Evolutionary conservation across 2,797 vertebrate species (phyloP).

Genomic region (Aulostomus chinensis): DNA sequence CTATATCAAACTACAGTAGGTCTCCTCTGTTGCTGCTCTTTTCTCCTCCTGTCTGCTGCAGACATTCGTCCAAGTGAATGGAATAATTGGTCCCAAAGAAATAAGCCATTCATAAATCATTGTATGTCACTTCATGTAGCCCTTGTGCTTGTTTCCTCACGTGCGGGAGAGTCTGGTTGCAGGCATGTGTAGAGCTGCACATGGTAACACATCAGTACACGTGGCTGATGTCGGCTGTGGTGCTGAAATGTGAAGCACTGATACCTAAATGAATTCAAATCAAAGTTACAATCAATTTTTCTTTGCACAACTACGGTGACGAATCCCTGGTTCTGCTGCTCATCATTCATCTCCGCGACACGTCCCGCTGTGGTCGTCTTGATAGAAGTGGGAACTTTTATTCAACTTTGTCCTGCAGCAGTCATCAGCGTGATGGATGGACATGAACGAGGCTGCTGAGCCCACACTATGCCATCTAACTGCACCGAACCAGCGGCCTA

Average conservation of each 20-base stretch:
- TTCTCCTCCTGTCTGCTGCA: slow-evolving; percentile 1
- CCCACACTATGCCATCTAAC: background rate
- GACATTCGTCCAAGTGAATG: slow-evolving; percentile 13
- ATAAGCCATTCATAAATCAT: slow-evolving; percentile 35
- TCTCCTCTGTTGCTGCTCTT: background rate
- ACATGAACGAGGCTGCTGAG: background rate
- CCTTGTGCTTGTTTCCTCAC: background rate
- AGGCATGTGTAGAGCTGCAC: background rate
- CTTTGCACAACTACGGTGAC: background rate
- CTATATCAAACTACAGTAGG: background rate
- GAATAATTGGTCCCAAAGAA: slow-evolving; percentile 52
- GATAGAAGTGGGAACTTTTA: background rate
- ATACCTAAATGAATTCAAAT: background rate
- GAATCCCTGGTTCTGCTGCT: background rate
- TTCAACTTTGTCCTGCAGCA: background rate
- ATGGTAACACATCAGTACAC: background rate
- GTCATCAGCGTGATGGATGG: background rate
- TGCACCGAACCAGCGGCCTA: background rate
- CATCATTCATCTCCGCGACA: background rate
- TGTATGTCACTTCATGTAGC: slow-evolving; percentile 7
- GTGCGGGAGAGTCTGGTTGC: background rate
- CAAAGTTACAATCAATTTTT: background rate
- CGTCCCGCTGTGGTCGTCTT: background rate
- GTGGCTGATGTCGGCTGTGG: background rate
- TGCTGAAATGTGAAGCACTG: too few species aligned